phyloP scores from a whole-genome alignment of 2,113 vertebrate genomes.

The Microcebus ravelobensis region DNA sequence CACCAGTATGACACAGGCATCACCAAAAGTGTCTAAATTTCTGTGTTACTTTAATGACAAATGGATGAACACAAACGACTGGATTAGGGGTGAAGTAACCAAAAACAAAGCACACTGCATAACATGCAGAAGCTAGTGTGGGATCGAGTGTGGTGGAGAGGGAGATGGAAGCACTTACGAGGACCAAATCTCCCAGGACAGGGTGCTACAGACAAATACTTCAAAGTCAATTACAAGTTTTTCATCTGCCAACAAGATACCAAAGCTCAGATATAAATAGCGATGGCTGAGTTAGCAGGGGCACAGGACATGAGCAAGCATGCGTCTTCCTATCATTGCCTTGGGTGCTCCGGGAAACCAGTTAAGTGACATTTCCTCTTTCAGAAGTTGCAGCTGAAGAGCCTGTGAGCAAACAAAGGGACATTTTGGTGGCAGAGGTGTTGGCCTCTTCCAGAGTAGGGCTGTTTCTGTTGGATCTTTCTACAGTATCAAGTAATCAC shows the following conservation, averaged over 20 bases:
- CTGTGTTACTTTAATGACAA: not conserved
- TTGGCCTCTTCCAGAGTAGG: not conserved
- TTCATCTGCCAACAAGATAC: not conserved
- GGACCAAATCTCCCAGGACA: not conserved
- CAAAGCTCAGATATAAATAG: not conserved
- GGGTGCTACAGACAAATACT: not conserved
- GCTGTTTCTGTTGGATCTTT: not conserved
- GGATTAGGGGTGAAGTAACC: not conserved
- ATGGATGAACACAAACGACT: not conserved
- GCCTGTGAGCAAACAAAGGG: not conserved
- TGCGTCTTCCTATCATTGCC: not conserved
- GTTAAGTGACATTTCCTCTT: not conserved
- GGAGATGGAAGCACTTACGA: fast-evolving
- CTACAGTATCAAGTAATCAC: not conserved
- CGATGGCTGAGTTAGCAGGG: not conserved
- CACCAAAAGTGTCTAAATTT: not conserved
- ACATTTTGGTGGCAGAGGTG: not conserved
- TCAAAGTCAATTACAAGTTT: not conserved
- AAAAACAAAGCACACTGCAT: not conserved
- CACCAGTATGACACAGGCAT: not conserved
- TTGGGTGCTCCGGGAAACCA: not conserved
- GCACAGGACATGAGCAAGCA: not conserved
- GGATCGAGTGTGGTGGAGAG: not conserved
- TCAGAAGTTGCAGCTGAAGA: not conserved
- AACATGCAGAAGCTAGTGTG: not conserved